phyloP scores from a whole-genome alignment of 2,113 vertebrate species.

The Myanophis thanlyinensis region DNA sequence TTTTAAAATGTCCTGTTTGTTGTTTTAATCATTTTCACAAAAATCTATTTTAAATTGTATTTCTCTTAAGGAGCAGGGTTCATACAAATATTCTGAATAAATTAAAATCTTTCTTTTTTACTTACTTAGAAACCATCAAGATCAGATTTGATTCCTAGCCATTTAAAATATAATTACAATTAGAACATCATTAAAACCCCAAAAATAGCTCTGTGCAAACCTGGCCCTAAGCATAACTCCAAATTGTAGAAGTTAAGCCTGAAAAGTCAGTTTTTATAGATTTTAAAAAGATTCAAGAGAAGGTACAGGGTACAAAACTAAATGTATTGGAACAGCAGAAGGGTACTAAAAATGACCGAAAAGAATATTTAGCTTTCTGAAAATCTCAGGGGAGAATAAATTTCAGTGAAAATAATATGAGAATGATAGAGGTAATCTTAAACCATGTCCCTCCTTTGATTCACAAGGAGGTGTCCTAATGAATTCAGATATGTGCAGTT shows the following conservation, averaged over 20 bases:
- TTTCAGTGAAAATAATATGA: not conserved
- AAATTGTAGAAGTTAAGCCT: not conserved
- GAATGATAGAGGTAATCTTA: not conserved
- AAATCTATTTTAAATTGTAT: not conserved
- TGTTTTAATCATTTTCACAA: not conserved
- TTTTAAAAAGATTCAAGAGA: not conserved
- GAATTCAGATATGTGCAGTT: not conserved
- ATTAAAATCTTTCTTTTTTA: not conserved
- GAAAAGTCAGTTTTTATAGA: not conserved
- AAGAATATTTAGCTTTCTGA: not conserved
- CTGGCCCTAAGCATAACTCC: not conserved
- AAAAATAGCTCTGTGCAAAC: not conserved
- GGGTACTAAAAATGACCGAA: not conserved
- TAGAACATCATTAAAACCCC: not conserved
- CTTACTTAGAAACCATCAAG: not conserved
- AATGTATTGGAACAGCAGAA: not conserved
- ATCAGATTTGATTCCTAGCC: not conserved
- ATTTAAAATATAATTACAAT: not conserved
- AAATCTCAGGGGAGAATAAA: not conserved
- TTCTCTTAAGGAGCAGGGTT: not conserved
- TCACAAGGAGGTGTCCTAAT: not conserved
- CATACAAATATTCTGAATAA: not conserved
- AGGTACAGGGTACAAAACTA: not conserved
- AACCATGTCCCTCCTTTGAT: not conserved
- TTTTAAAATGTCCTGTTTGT: not conserved